Percentiles rank a stretch among this genome's conserved stretches.
These are phyloP conservation scores for Brassicogethes aeneus DNA, from an alignment of 2,888 invertebrate species.

Conservation along the genomic window DNA sequence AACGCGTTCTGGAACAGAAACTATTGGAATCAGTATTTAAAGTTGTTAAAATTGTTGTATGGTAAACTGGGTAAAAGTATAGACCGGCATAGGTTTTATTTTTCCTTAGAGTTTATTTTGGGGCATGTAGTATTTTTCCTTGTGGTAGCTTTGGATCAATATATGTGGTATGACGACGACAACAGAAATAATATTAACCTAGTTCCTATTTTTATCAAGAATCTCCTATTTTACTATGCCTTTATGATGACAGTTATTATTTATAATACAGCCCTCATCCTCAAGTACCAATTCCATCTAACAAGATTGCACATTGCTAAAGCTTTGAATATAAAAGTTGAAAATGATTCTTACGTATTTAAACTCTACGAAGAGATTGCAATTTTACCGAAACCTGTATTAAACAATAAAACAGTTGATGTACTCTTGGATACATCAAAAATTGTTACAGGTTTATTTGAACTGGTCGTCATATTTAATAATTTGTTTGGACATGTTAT, in stretches of 20 bases:
- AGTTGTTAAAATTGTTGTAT: slow-evolving; percentile 9
- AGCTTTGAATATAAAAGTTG: slow-evolving; percentile 5
- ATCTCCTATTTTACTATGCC: slow-evolving; percentile 12
- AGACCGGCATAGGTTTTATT: slow-evolving; percentile 8
- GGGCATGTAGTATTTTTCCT: slow-evolving; percentile 10
- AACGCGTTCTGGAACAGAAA: slow-evolving; percentile 12
- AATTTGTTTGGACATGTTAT: slow-evolving; percentile 12
- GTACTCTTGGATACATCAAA: slow-evolving; percentile 13
- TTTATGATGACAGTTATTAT: slow-evolving; percentile 11
- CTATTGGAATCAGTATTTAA: slow-evolving; percentile 11
- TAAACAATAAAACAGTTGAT: slow-evolving; percentile 8
- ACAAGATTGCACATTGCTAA: slow-evolving; percentile 8
- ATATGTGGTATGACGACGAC: slow-evolving; percentile 7
- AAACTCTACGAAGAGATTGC: slow-evolving; percentile 3
- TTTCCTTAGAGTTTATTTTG: slow-evolving; percentile 10
- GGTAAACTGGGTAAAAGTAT: slow-evolving; percentile 8
- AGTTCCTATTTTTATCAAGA: slow-evolving; percentile 5
- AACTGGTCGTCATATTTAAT: slow-evolving; percentile 13
- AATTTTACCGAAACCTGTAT: slow-evolving; percentile 3
- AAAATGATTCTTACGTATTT: slow-evolving; percentile 3
- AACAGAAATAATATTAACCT: neutral
- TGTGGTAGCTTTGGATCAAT: slow-evolving; percentile 9
- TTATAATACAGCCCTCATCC: slow-evolving; percentile 10
- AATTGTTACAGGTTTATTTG: slow-evolving; percentile 12
- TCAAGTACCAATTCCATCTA: slow-evolving; percentile 8